A percentile compares a stretch with the other conserved stretches of the same genome.
Evolutionary conservation across 1,140 invertebrate genomes (phyloP).

Genomic region (Andrena cerasifolii): DNA sequence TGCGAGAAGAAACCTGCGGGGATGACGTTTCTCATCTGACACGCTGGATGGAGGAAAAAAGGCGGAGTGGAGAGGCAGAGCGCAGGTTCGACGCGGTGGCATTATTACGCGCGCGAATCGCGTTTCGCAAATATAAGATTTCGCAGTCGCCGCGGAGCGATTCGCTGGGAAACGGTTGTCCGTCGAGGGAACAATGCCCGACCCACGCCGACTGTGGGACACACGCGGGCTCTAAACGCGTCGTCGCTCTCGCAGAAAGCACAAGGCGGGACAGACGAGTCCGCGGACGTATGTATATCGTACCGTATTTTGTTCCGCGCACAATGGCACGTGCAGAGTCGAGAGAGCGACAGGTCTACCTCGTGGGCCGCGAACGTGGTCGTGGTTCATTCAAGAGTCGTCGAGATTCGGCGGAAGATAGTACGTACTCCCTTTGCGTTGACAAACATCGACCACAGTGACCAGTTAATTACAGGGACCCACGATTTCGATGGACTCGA

Average conservation of each 20-base stretch:
- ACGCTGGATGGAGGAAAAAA: not conserved
- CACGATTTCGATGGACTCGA: no score
- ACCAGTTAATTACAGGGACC: no score
- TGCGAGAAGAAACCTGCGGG: not conserved
- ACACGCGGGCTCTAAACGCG: conserved; percentile 36
- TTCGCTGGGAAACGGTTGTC: conserved; percentile 21
- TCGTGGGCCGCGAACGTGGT: conserved; percentile 16
- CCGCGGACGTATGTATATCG: not conserved
- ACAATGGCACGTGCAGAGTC: conserved; percentile 21
- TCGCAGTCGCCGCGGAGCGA: conserved; percentile 11
- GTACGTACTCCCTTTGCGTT: not conserved
- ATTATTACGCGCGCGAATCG: conserved; percentile 19
- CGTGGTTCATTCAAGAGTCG: conserved; percentile 11
- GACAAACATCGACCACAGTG: not conserved
- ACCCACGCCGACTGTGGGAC: conserved; percentile 44
- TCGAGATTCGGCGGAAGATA: conserved; percentile 21
- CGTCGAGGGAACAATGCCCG: conserved; percentile 43
- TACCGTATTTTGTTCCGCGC: not conserved
- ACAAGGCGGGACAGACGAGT: not conserved
- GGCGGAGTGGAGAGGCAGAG: not conserved
- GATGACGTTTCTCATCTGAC: no score
- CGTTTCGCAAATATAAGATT: conserved; percentile 38
- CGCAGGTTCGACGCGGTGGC: not conserved
- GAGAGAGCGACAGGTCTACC: not conserved
- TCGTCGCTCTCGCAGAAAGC: conserved; percentile 16